Evolutionary conservation across 2,888 invertebrate species (phyloP).

Genomic region (Anagyrus pseudococci): DNA sequence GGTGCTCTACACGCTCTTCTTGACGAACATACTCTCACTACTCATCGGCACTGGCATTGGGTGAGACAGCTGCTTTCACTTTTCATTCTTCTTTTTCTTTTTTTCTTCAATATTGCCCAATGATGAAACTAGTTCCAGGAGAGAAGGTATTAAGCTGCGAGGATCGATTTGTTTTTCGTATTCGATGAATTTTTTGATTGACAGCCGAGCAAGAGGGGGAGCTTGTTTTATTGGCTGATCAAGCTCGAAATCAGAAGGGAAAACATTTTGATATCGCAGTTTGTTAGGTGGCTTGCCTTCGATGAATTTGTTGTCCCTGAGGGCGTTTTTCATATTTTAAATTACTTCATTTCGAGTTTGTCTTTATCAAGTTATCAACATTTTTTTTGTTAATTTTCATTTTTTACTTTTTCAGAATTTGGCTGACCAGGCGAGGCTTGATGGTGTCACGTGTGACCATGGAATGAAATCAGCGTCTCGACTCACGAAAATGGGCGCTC

Average conservation of each 20-base stretch:
- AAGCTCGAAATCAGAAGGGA: too few species aligned
- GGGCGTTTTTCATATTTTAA: too few species aligned
- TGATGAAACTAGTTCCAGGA: too few species aligned
- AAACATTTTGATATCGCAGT: too few species aligned
- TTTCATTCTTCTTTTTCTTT: not conserved
- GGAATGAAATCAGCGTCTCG: conserved; percentile 44
- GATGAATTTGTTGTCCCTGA: too few species aligned
- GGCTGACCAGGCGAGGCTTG: conserved; percentile 69
- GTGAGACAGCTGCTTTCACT: conserved; percentile 63
- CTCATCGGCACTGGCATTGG: conserved; percentile 92
- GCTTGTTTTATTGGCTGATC: too few species aligned
- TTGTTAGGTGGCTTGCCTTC: too few species aligned
- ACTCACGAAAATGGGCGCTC: not conserved
- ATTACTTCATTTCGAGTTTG: too few species aligned
- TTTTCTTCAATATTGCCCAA: not conserved
- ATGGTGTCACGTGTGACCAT: conserved; percentile 55
- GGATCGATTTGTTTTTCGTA: conserved; percentile 4
- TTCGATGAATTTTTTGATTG: not conserved
- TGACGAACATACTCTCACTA: conserved; percentile 89
- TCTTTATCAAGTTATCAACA: too few species aligned
- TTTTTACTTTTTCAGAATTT: conserved; percentile 67
- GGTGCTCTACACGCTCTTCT: conserved; percentile 86
- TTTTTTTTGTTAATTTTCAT: not conserved
- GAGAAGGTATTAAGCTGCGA: not conserved
- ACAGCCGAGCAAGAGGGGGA: too few species aligned